A percentile compares a stretch with the other conserved stretches of the same genome.
These are phyloP conservation scores for Sinocyclocheilus rhinocerous DNA, from an alignment of 2,113 vertebrate genomes.

Conservation along the genomic window DNA sequence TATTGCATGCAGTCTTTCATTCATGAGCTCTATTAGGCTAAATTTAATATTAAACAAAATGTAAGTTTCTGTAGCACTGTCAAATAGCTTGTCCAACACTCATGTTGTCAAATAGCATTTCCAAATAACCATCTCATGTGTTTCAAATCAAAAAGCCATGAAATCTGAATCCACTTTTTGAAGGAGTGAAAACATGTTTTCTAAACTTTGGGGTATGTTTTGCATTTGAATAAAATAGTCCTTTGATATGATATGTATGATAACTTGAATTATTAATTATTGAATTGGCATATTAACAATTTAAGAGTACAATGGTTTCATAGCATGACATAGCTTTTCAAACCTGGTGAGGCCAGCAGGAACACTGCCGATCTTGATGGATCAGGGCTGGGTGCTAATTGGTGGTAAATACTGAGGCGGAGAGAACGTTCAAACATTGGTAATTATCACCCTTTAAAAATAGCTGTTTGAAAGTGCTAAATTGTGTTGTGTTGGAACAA, in stretches of 20 bases:
- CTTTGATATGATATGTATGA: background rate
- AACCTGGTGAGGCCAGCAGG: background rate
- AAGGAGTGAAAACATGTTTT: background rate
- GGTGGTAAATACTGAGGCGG: background rate
- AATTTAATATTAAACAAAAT: background rate
- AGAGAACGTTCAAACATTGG: background rate
- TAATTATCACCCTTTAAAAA: slow-evolving; percentile 31
- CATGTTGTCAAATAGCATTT: background rate
- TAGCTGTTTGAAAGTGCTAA: background rate
- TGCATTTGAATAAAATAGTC: background rate
- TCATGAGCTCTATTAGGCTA: background rate
- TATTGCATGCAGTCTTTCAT: background rate
- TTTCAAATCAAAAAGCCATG: background rate
- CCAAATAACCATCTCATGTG: background rate
- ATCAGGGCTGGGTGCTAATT: slow-evolving; percentile 23
- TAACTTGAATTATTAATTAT: background rate
- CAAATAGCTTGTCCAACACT: background rate
- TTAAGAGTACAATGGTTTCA: background rate
- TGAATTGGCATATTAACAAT: background rate
- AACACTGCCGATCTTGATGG: background rate
- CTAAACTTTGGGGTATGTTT: background rate
- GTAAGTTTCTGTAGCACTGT: background rate
- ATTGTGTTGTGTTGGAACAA: background rate
- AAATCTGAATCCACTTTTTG: background rate
- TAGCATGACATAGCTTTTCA: background rate